Evolutionary conservation across 53 echinoderm and acorn worm species (phyloP).

Genomic region (Mesocentrotus franciscanus): DNA sequence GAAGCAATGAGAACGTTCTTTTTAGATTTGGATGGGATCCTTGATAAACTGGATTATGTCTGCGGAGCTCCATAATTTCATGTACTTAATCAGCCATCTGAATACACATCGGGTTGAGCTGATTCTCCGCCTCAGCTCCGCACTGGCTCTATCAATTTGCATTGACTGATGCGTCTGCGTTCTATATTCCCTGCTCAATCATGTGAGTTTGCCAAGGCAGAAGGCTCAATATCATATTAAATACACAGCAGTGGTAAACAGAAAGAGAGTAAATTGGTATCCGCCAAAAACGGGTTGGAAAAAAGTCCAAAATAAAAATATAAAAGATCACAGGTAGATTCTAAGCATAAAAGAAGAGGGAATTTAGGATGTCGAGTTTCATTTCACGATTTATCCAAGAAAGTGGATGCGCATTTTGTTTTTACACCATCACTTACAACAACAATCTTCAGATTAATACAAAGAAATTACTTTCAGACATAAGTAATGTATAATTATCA

Average conservation of each 20-base stretch:
- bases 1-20: slow-evolving; percentile 26
- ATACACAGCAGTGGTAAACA: background rate
- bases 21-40: slow-evolving; percentile 31
- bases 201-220: background rate
- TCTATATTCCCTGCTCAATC: slow-evolving; percentile 25
- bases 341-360: background rate
- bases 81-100: slow-evolving; percentile 64
- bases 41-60: slow-evolving; percentile 62
- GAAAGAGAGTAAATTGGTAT: background rate
- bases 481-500: background rate
- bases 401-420: background rate
- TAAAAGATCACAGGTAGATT: background rate
- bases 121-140: slow-evolving; percentile 10
- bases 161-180: background rate
- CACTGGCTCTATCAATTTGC: slow-evolving; percentile 32
- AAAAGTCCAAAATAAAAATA: background rate
- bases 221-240: slow-evolving; percentile 12
- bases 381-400: background rate
- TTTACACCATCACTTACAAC: background rate
- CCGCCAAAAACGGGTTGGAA: background rate
- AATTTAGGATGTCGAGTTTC: background rate
- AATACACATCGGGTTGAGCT: slow-evolving; percentile 43
- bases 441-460: background rate
- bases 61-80: slow-evolving; percentile 44
- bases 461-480: background rate